A percentile compares a stretch with the other conserved stretches of the same genome.
Evolutionary conservation across 2,113 vertebrate genomes (phyloP).

Genomic region (Phaetusa simplex): DNA sequence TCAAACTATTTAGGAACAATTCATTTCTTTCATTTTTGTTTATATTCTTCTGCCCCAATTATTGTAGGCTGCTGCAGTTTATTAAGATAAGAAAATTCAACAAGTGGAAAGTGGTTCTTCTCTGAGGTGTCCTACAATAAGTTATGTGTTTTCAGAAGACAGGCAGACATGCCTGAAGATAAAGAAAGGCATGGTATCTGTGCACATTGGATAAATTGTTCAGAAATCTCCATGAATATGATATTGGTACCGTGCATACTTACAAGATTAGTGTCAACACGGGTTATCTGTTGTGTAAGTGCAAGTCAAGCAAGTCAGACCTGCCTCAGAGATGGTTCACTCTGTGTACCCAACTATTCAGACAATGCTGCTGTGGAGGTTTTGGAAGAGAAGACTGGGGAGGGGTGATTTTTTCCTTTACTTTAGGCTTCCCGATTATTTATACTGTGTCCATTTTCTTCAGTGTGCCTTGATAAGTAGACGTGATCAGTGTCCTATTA

Average conservation of each 20-base stretch:
- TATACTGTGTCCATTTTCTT: neutral
- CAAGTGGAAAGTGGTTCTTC: neutral
- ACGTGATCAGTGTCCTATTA: neutral
- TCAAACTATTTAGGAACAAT: neutral
- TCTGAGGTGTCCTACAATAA: neutral
- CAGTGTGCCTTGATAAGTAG: neutral
- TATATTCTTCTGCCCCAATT: neutral
- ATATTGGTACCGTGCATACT: neutral
- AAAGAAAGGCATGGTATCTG: neutral
- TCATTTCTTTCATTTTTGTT: neutral
- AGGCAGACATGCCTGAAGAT: neutral
- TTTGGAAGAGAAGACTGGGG: neutral
- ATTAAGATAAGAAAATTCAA: neutral
- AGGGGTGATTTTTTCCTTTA: neutral
- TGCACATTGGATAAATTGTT: neutral
- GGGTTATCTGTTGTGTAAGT: neutral
- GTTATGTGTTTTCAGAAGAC: neutral
- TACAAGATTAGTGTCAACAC: neutral
- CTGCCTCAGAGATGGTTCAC: neutral
- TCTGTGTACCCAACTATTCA: neutral
- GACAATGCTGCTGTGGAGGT: neutral
- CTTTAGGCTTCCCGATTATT: neutral
- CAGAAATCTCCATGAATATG: slow-evolving; percentile 2
- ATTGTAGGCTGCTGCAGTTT: neutral
- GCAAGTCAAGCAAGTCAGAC: neutral